Evolutionary conservation across 2,797 vertebrate genomes (phyloP), one percentile per base, ranked within the genome.

Genomic region (Enteromius paludinosus): DNA sequence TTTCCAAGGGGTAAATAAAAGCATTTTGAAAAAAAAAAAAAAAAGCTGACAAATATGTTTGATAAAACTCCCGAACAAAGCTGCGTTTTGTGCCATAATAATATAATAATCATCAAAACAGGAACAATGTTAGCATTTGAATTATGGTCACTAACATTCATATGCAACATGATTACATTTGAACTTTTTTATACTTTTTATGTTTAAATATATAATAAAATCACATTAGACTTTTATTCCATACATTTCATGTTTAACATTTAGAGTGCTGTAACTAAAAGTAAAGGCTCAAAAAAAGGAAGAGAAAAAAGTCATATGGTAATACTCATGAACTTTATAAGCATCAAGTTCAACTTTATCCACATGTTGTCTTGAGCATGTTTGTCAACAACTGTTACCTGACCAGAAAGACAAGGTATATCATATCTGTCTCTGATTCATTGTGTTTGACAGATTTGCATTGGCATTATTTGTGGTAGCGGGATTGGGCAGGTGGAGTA

Each of bases 361-460:
- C 33, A 61, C 5, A 45, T 54, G 35, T 49, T 47, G 23, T 54
- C 47, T 75, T 70, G 45, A 7, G 11, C 41, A 18, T 30, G 33
- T 65, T 62, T 81, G 52, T 86, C 6, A 78, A 9, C 8, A 35
- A 9, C 9, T 30, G 35, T 41, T 75, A 25, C 20, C 64, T 70
- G 75, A 30, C 41, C 35, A 68, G 43, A 68, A 43, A 68, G 77
- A 61, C 43, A 33, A 18, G 56, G 23, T 49, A 11, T n/a, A 23
- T 25, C 28, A 59, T 10, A 43, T 78, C 25, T 52, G 33, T 4
- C 73, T 70, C 43, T 61, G 68, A 71, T 62, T 84, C 23, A 75
- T 59, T 65, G 59, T 45, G 2, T 10, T 33, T 75, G 69, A 81
- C 76, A 65, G 79, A 56, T 70, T 59, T 80, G 81, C 41, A 69